Evolutionary conservation across 2,888 invertebrate species (phyloP), one percentile per base, ranked within the genome.

Genomic region (Lochmaea crataegi): DNA sequence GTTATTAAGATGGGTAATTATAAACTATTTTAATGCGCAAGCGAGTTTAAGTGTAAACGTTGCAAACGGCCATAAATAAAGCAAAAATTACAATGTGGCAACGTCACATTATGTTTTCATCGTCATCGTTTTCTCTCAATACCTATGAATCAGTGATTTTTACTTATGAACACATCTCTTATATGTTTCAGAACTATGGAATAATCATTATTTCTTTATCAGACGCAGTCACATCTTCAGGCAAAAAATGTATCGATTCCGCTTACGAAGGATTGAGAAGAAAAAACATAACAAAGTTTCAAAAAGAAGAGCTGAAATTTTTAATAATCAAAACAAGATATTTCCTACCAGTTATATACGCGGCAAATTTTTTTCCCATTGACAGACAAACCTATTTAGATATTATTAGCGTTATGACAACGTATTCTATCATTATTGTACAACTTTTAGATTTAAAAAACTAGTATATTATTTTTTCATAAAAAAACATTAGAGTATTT

Each of bases 181-280:
- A 18, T 60, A 48, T 66, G 42, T 74, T 74, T 65, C 48, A 73
- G 73, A 64, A 32, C 14, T 32, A 69, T 10, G 42, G 51, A 22
- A 5, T 67, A 38, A 57, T 58, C 9, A 18, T 74, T 32, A 71
- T 69, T 16, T 45, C 66, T 14, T 66, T 56, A 6, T 69, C 69
- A n/a, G 73, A 73, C 32, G 65, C n/a, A 16, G 69, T 73, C 10
- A 73, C 61, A n/a, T 16, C 57, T 0, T 69, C 69, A 41, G 66
- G 22, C 12, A 60, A 53, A 65, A 73, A 70, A 32, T 69, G 56
- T 18, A 60, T 73, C 26, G 56, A 61, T 14, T 60, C 69, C 1
- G 65, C 66, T 26, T 63, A 66, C 38, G 18, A 56, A 22, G 64
- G 64, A 22, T 65, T 48, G 7, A 56, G 61, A 65, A 65, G 26